Percentiles rank a stretch among this genome's conserved stretches.
phyloP scores from a whole-genome alignment of 2,888 invertebrate genomes.

The Lithophane socia region DNA sequence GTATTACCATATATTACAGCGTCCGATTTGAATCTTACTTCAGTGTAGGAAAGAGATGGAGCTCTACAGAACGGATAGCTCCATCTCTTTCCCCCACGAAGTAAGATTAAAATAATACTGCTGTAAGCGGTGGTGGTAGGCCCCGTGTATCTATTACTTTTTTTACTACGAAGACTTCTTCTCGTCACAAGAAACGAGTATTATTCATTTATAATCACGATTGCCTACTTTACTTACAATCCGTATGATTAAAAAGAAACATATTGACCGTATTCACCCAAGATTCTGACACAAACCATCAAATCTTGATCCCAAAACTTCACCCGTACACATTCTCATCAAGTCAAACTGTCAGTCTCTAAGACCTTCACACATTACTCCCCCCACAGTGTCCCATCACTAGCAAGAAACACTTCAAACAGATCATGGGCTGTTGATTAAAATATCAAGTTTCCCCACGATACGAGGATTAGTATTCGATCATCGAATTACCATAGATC shows the following conservation, averaged over 20 bases:
- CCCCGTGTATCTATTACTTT: no score
- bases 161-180: no score
- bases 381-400: conserved; percentile 11
- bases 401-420: conserved; percentile 28
- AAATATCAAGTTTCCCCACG: conserved; percentile 72
- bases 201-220: not conserved
- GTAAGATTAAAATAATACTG: no score
- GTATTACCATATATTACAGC: no score
- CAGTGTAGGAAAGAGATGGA: no score
- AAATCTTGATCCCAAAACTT: conserved; percentile 27
- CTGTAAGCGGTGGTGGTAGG: no score
- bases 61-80: no score
- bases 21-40: no score
- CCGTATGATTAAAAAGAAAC: not conserved
- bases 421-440: conserved; percentile 65
- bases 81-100: no score
- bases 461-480: conserved; percentile 73
- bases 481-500: conserved; percentile 73
- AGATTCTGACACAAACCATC: not conserved
- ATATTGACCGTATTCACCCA: not conserved
- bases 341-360: conserved; percentile 11
- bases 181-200: no score
- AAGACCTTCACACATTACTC: conserved; percentile 23
- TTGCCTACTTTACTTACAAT: not conserved
- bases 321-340: not conserved